Base-by-base conservation (phyloP, 2,797 vertebrate genomes). In the Heterohyrax brucei region DNA sequence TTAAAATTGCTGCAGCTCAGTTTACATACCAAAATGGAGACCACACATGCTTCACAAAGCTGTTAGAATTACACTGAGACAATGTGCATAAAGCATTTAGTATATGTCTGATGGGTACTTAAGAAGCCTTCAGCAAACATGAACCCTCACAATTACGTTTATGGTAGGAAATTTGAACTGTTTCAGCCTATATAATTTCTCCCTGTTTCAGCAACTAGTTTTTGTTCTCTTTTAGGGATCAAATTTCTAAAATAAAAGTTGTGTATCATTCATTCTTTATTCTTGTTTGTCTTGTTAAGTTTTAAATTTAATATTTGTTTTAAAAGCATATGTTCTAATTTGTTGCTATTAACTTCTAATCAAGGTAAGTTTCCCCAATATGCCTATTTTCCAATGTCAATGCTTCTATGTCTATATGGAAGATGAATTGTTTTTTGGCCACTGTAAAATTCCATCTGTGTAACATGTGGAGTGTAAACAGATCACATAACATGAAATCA, bases 401-500 rank as follows among this genome's bases (percentile, higher is more conserved):
- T 68, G 44, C 21, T 75, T 82, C 33, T 81, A 5, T 56, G 53
- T 56, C 53, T 56, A 7, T 22, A 61, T 30, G 64, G 30, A 28
- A 66, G 33, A 78, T 56, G 87, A 92, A 72, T 24, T 24, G 76
- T 75, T 75, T 75, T 81, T 48, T 26, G 28, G 28, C 21, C n/a
- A 81, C n/a, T 68, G 68, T 73, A 28, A 39, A 89, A 80, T 66
- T 59, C 59, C n/a, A 73, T 33, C 28, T 89, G 3, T 24, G 24
- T 68, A n/a, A 80, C 46, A 85, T 93, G 7, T 86, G 50, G 14
- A 50, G 44, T 61, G 50, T 73, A 73, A 94, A 73, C 44, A 78
- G 73, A 73, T 89, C 66, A 85, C 48, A 44, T n/a, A 93, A 86
- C 80, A n/a, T 50, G 44, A 95, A 85, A 87, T 87, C 50, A 56